Percentiles rank a stretch among this genome's conserved stretches.
Evolutionary conservation across 1,140 invertebrate species (phyloP).

Genomic region (Pogonomyrmex barbatus): DNA sequence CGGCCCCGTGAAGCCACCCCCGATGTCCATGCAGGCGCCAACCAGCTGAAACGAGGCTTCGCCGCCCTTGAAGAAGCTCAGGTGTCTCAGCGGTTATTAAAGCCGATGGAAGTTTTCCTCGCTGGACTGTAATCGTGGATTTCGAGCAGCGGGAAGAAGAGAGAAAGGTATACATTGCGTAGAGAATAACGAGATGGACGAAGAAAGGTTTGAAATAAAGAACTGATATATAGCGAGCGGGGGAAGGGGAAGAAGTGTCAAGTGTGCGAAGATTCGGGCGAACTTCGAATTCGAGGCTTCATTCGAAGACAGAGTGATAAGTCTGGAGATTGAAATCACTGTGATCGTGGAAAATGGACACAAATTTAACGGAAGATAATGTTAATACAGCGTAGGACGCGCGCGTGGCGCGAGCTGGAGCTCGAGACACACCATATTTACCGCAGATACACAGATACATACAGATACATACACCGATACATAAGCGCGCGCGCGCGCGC

Average conservation of each 20-base stretch:
- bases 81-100: slow-evolving; percentile 85
- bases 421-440: slow-evolving; percentile 40
- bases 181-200: slow-evolving; percentile 8
- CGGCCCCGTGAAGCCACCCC: slow-evolving; percentile 83
- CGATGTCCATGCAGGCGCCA: slow-evolving; percentile 85
- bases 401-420: slow-evolving; percentile 33
- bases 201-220: background rate
- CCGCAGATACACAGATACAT: background rate
- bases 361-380: slow-evolving; percentile 64
- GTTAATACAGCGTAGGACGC: slow-evolving; percentile 35
- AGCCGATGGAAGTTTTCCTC: slow-evolving; percentile 48
- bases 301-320: slow-evolving; percentile 48
- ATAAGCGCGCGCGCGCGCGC: background rate
- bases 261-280: slow-evolving; percentile 19
- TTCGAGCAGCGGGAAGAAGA: background rate
- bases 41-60: slow-evolving; percentile 85
- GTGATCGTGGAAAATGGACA: slow-evolving; percentile 73
- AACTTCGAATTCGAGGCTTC: slow-evolving; percentile 18
- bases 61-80: slow-evolving; percentile 84
- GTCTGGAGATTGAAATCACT: slow-evolving; percentile 65
- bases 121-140: slow-evolving; percentile 24
- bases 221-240: no score
- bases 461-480: background rate
- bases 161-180: slow-evolving; percentile 29
- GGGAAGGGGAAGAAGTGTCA: background rate